These are phyloP conservation scores for Pinctada fucata DNA, from an alignment of 2,888 invertebrate genomes.

Conservation along the genomic window DNA sequence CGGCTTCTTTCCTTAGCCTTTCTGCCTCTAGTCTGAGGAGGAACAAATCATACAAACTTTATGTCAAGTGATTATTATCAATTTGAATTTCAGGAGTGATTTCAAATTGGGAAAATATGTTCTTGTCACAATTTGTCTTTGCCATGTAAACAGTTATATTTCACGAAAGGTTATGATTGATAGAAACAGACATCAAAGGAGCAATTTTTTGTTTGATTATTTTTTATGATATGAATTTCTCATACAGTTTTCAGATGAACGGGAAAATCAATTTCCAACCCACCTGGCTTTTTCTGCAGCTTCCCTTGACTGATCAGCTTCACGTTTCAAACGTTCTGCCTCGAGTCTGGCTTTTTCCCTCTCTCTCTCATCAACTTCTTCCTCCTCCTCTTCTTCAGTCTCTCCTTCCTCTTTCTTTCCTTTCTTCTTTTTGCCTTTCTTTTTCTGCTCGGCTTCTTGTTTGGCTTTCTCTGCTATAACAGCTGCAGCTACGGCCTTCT, in stretches of 20 bases:
- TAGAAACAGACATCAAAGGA: too few relatives aligned
- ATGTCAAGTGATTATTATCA: too few relatives aligned
- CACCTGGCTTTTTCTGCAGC: not conserved
- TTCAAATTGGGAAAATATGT: too few relatives aligned
- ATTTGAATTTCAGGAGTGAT: too few relatives aligned
- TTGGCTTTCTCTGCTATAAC: constrained; percentile 11
- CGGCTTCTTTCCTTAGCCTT: constrained; percentile 3
- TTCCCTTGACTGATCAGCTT: constrained; percentile 3
- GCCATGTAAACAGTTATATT: too few relatives aligned
- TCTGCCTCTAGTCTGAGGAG: not conserved
- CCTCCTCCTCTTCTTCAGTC: constrained; percentile 13
- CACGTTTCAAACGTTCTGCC: not conserved
- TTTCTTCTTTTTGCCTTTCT: constrained; percentile 8
- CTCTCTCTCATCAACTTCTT: constrained; percentile 21
- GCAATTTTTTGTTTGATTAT: too few relatives aligned
- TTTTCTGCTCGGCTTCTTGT: constrained; percentile 10
- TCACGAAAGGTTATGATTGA: too few relatives aligned
- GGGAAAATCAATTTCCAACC: not conserved
- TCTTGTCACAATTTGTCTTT: too few relatives aligned
- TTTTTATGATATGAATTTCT: too few relatives aligned
- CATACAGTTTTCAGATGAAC: too few relatives aligned
- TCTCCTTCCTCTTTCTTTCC: constrained; percentile 2
- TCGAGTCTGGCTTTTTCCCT: constrained; percentile 13
- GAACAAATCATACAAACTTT: too few relatives aligned
- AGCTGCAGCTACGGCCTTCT: constrained; percentile 17